Conservation (phyloP, 2,113 vertebrate species). For the Noturus placidus region DNA sequence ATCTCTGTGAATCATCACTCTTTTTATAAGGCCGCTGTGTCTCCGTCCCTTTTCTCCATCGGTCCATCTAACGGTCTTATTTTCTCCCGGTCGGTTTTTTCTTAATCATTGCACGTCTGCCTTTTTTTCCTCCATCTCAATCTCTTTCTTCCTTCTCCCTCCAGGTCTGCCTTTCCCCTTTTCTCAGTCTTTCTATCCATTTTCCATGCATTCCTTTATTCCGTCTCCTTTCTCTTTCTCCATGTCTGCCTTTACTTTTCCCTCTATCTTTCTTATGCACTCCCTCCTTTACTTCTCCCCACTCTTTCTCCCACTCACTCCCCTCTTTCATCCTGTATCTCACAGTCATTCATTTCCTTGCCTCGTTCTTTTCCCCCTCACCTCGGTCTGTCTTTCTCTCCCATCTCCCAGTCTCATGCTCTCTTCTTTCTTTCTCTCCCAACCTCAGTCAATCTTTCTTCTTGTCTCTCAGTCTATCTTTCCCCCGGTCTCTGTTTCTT, state of each 20-base stretch:
- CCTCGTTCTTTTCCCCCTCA: too few species aligned
- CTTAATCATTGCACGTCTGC: background rate
- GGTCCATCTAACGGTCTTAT: background rate
- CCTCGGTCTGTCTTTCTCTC: too few species aligned
- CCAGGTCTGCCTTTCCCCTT: background rate
- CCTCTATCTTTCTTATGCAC: too few species aligned
- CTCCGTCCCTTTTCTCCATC: background rate
- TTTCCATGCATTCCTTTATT: too few species aligned
- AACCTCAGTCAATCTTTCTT: too few species aligned
- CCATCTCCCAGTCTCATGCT: too few species aligned
- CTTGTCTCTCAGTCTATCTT: background rate
- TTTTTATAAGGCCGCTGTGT: background rate
- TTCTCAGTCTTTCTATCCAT: too few species aligned
- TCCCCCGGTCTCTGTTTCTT: background rate
- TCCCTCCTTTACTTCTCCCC: too few species aligned
- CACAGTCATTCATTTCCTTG: too few species aligned
- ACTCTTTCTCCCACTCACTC: too few species aligned
- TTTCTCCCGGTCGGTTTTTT: background rate
- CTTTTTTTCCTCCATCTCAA: too few species aligned
- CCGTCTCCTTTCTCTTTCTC: background rate
- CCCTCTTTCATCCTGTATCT: background rate
- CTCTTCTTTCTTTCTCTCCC: background rate
- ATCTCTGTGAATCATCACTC: too few species aligned
- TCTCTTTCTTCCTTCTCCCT: background rate
- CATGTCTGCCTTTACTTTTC: background rate